Base-by-base conservation (phyloP, 1,140 invertebrate species). In the Capitella teleta region DNA sequence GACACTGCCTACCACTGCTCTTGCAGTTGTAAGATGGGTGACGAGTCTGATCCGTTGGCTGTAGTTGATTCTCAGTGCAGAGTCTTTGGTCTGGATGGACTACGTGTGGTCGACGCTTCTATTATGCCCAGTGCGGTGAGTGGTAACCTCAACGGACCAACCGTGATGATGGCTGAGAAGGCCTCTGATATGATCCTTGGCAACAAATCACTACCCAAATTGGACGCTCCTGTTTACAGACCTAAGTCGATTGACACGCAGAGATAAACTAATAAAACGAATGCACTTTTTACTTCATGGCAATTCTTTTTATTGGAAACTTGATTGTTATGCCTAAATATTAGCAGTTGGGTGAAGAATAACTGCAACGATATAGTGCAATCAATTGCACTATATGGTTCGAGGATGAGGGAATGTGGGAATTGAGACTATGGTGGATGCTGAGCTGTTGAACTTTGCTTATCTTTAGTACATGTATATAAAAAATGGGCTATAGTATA, bases 11-110 rank as follows among this genome's bases (percentile, higher is more conserved):
- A 77, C 57, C 75, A 77, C 57, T 74, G 74, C 16, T 77, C 72
- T 4, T 77, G 78, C 42, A 79, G 78, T 2, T 78, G 77, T 62
- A 74, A 75, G 56, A 80, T 80, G 78, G 79, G 79, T 2, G 71
- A 73, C 0, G 47, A 53, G 0, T 53, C 56, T 26, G 74, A 80
- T 56, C 56, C 57, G 2, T 63, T 66, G 51, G 72, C 79, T 25
- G 80, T 83, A 0, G 80, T 82, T 0, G 75, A 80, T 53, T 55
- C 64, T 1, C 48, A 66, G 36, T 68, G 66, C 8, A 61, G 67
- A 53, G 71, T 72, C 24, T 56, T 71, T 43, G 75, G 75, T 5
- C 24, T 74, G 8, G 72, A 76, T 37, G 61, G 61, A 46, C 55
- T 77, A n/a, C 55, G 77, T 47, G 69, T 78, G 6, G 74, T 76